phyloP scores from a whole-genome alignment of 2,113 vertebrate genomes.

The Thermophis baileyi region DNA sequence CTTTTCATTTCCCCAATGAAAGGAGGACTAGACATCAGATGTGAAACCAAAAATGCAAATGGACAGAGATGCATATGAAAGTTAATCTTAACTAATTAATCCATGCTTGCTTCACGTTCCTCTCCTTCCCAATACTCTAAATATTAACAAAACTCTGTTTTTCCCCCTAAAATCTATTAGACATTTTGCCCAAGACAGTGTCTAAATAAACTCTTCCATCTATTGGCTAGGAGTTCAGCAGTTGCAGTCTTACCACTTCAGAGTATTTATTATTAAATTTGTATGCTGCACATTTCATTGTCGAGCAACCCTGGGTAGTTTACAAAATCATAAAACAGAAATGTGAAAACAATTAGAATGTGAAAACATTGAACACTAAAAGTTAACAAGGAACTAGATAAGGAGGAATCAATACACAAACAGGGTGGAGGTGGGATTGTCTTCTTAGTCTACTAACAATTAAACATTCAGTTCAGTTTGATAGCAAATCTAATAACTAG shows the following conservation, averaged over 20 bases:
- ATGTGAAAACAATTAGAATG: too few relatives aligned
- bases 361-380: too few relatives aligned
- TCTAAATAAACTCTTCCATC: background rate
- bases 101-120: background rate
- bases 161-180: background rate
- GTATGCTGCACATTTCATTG: too few relatives aligned
- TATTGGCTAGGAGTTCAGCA: background rate
- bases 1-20: background rate
- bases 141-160: background rate
- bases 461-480: background rate
- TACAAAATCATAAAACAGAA: too few relatives aligned
- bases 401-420: too few relatives aligned
- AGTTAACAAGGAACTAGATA: too few relatives aligned
- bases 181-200: background rate
- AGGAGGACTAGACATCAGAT: background rate
- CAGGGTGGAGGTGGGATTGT: too few relatives aligned
- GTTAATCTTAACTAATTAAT: background rate
- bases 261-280: too few relatives aligned
- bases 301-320: too few relatives aligned
- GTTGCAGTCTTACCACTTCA: background rate
- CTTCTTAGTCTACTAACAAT: too few relatives aligned
- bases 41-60: background rate
- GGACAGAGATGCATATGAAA: background rate
- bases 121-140: background rate
- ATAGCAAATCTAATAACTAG: background rate